Conservation (phyloP, 1,140 invertebrate species). For the Ylistrum balloti region DNA sequence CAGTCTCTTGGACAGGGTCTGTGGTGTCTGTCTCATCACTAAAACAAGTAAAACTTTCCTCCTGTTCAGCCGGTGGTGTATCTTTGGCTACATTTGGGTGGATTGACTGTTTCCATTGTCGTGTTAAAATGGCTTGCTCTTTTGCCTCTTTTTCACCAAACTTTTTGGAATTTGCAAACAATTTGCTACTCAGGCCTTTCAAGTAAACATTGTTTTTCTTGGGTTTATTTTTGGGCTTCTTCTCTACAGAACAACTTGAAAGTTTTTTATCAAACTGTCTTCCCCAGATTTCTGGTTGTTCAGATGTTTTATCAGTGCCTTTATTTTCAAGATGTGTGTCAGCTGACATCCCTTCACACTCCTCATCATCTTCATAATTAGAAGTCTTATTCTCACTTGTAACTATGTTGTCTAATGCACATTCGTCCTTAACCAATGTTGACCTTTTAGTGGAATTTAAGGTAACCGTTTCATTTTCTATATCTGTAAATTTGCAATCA, state of each 20-base stretch:
- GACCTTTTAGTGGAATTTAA: neutral
- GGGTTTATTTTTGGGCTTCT: neutral
- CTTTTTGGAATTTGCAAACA: constrained; percentile 64
- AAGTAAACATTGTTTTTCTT: constrained; percentile 51
- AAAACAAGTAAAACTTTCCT: constrained; percentile 23
- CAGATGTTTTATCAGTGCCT: neutral
- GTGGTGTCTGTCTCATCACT: neutral
- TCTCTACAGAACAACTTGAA: neutral
- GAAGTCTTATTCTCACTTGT: neutral
- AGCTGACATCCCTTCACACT: neutral
- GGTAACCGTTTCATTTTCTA: neutral
- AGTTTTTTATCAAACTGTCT: constrained; percentile 65
- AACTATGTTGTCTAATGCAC: neutral
- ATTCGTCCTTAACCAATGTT: neutral
- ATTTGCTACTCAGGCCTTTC: constrained; percentile 61
- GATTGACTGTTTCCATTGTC: constrained; percentile 50
- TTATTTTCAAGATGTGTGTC: neutral
- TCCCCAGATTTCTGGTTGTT: constrained; percentile 59
- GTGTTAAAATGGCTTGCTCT: neutral
- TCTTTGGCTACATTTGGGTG: constrained; percentile 31
- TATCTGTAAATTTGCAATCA: neutral
- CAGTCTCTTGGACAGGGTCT: neutral
- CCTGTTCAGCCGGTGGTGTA: neutral
- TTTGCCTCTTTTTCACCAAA: constrained; percentile 42
- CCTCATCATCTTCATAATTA: neutral